Conservation (phyloP, 2,113 vertebrate genomes). For the Vidua macroura region DNA sequence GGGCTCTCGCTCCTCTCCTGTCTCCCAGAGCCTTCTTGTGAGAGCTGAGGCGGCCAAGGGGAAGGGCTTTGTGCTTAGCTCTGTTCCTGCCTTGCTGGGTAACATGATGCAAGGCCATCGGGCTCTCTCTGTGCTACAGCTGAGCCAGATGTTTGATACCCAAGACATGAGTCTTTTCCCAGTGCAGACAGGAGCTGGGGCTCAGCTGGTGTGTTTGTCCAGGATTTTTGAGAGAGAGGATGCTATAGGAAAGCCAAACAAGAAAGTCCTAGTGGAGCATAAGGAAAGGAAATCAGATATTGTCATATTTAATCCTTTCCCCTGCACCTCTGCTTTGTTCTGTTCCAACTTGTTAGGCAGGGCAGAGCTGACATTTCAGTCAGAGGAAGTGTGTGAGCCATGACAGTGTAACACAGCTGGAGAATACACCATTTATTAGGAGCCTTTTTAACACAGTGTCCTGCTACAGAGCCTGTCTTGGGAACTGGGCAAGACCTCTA, state of each 20-base stretch:
- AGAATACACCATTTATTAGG: neutral
- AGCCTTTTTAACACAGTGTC: neutral
- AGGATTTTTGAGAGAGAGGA: neutral
- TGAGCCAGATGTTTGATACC: neutral
- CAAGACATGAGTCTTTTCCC: neutral
- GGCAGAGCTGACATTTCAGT: neutral
- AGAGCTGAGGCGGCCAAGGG: neutral
- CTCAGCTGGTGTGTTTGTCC: neutral
- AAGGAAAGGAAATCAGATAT: neutral
- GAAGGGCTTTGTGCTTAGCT: neutral
- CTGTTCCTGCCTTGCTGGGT: neutral
- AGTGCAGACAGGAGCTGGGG: neutral
- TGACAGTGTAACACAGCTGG: neutral
- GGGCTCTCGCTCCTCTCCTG: accelerated
- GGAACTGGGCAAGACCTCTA: neutral
- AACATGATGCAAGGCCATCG: accelerated
- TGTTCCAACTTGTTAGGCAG: neutral
- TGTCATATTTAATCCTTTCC: neutral
- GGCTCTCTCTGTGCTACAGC: neutral
- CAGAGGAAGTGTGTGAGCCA: neutral
- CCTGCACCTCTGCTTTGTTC: neutral
- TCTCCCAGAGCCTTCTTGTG: neutral
- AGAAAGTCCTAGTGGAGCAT: neutral
- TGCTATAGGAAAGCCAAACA: neutral
- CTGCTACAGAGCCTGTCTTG: neutral